Base-by-base conservation (phyloP, 2,113 vertebrate genomes). In the Oceanodroma tethys region DNA sequence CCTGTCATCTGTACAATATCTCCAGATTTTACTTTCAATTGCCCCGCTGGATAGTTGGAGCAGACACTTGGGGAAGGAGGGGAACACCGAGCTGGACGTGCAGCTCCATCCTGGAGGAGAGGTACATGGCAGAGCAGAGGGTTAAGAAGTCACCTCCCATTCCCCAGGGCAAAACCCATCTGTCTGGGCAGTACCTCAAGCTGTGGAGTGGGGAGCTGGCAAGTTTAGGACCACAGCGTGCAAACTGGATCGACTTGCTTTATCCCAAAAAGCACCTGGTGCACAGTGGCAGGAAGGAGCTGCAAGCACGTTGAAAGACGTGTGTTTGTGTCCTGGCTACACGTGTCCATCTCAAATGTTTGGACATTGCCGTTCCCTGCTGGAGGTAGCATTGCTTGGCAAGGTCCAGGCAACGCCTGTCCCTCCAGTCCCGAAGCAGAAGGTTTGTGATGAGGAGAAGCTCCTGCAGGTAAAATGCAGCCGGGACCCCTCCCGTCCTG, bases 301-400 rank as follows among this genome's bases (percentile, higher is more conserved):
- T 58, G 43, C 32, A 70, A 47, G 58, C 25, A 36, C 2, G 1
- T 43, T 40, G 63, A 55, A 52, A 4, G 25, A 52, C 9, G 18
- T 30, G 42, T 12, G 12, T 30, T 42, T 59, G 32, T 38, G 53
- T 45, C 45, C 52, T 67, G 26, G 38, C 32, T 38, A n/a, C 15
- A 32, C 2, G 2, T 6, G 23, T 32, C 21, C 42, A 17, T 26
- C 79, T 40, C 45, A 45, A 74, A 43, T 8, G 4, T 34, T n/a
- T 8, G 59, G 29, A 13, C 20, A 32, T 62, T 1, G 0, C 29
- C 1, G 0, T 74, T 53, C 25, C 25, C 68, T 60, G 45, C 12
- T 47, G 38, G 82, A 60, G 60, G 60, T 55, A 32, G 6, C 13
- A 6, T 43, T 29, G 12, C 76, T 63, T 43, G 70, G 42, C 13